phyloP scores from a whole-genome alignment of 1,140 invertebrate genomes.

The Charaxes varanes region DNA sequence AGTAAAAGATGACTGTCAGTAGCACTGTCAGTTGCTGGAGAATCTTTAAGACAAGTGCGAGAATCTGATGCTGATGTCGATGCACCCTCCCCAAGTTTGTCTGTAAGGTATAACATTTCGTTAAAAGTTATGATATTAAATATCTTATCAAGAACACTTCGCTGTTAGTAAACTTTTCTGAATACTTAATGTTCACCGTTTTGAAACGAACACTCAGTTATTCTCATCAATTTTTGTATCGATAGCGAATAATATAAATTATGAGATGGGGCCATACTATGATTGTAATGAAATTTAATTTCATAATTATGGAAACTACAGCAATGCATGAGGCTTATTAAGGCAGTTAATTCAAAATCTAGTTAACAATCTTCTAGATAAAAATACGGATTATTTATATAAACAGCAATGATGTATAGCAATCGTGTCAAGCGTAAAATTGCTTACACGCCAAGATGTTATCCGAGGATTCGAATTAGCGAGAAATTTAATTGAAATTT shows the following conservation, averaged over 20 bases:
- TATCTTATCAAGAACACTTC: no score
- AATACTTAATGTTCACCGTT: no score
- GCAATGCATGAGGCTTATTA: constrained; percentile 4
- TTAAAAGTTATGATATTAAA: background rate
- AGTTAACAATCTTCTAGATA: no score
- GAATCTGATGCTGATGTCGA: constrained; percentile 69
- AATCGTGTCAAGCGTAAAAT: no score
- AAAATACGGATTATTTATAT: constrained; percentile 1
- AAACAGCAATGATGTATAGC: constrained; percentile 10
- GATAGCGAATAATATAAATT: no score
- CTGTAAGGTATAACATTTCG: constrained; percentile 24
- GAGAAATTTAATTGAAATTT: no score
- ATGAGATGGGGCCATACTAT: background rate
- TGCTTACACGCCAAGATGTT: no score
- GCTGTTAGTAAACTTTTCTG: no score
- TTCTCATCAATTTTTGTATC: no score
- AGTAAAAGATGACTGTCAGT: constrained; percentile 87
- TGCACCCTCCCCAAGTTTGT: constrained; percentile 37
- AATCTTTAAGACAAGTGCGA: constrained; percentile 78
- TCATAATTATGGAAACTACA: constrained; percentile 7
- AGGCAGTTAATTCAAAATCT: no score
- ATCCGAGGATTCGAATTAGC: no score
- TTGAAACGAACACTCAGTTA: no score
- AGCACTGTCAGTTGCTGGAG: constrained; percentile 76
- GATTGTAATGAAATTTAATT: constrained; percentile 8